phyloP scores from a whole-genome alignment of 2,888 invertebrate genomes.

The Lepidochitona cinerea region DNA sequence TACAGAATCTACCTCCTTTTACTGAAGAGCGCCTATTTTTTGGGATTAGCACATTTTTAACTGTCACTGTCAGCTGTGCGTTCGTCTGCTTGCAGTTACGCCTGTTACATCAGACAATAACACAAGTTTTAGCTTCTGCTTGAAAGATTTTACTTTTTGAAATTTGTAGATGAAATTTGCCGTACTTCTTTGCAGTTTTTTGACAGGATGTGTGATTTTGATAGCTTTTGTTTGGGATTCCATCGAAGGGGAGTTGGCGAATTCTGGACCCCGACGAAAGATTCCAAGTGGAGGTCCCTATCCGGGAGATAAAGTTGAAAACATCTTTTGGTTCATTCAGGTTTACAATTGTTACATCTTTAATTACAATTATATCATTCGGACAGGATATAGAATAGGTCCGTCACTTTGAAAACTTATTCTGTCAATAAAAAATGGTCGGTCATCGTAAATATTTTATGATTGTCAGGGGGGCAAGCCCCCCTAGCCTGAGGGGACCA shows the following conservation, averaged over 20 bases:
- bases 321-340: neutral
- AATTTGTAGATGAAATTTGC: slow-evolving; percentile 2
- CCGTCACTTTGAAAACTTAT: too few species aligned
- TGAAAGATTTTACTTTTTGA: neutral
- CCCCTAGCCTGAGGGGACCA: too few species aligned
- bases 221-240: neutral
- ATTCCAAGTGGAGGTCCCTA: neutral
- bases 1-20: neutral
- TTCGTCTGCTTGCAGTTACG: neutral
- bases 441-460: too few species aligned
- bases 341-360: too few species aligned
- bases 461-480: too few species aligned
- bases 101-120: neutral
- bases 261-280: neutral
- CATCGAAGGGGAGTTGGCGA: neutral
- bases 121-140: neutral
- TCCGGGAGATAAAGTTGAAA: slow-evolving; percentile 1
- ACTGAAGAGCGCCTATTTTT: neutral
- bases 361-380: too few species aligned
- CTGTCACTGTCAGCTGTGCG: neutral
- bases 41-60: neutral
- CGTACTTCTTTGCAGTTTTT: neutral
- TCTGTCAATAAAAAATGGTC: too few species aligned
- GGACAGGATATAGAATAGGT: too few species aligned
- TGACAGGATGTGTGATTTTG: neutral